Evolutionary conservation across 1,140 invertebrate species (phyloP).

Genomic region (Bombus pyrosoma): DNA sequence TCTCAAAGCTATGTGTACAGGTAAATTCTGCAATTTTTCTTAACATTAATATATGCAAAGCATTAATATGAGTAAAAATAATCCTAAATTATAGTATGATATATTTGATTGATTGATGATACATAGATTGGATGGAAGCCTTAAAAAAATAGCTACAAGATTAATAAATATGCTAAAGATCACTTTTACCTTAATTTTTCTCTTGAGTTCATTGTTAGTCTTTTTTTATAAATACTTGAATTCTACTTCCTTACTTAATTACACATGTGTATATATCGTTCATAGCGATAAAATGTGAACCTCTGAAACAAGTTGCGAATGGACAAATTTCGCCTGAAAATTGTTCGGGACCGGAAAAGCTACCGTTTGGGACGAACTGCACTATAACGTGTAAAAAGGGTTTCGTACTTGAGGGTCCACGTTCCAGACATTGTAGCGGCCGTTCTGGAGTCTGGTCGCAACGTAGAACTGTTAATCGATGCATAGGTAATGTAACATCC

Average conservation of each 20-base stretch:
- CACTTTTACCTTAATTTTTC: too few relatives aligned
- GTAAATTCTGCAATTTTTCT: slow-evolving; percentile 73
- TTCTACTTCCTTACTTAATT: not conserved
- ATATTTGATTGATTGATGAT: too few relatives aligned
- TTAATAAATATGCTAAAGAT: not conserved
- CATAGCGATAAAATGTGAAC: slow-evolving; percentile 84
- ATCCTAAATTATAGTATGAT: too few relatives aligned
- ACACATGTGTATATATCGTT: not conserved
- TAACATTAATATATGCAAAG: not conserved
- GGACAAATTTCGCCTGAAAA: slow-evolving; percentile 81
- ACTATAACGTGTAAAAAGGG: slow-evolving; percentile 83
- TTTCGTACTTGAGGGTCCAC: slow-evolving; percentile 82
- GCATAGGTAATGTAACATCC: slow-evolving; percentile 78
- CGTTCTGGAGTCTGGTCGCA: slow-evolving; percentile 82
- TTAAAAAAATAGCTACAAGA: not conserved
- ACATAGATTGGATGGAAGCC: not conserved
- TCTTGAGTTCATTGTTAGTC: too few relatives aligned
- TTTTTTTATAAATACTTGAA: too few relatives aligned
- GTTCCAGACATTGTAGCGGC: slow-evolving; percentile 79
- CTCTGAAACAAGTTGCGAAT: slow-evolving; percentile 80
- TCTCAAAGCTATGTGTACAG: slow-evolving; percentile 86
- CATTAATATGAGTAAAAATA: not conserved
- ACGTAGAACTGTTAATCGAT: slow-evolving; percentile 78
- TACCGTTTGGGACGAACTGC: slow-evolving; percentile 83
- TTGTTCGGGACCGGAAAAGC: slow-evolving; percentile 81